Evolutionary conservation across 2,113 vertebrate genomes (phyloP).

Genomic region (Tachysurus vachellii): DNA sequence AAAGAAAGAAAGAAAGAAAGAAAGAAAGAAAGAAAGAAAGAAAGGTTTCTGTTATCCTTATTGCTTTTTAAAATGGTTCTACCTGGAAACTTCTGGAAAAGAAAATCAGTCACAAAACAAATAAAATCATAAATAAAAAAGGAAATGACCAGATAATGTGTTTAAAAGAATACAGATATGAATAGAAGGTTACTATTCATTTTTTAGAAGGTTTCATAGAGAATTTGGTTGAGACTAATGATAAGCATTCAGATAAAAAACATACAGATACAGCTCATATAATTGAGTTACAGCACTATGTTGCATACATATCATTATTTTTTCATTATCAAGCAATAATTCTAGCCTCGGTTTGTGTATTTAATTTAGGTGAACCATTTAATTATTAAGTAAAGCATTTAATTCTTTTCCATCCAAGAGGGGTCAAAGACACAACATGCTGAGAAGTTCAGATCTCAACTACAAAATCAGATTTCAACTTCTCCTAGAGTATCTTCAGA

Average conservation of each 20-base stretch:
- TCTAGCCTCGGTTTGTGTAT: background rate
- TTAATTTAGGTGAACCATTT: too few relatives aligned
- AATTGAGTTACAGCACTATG: background rate
- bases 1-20: background rate
- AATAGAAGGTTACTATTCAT: background rate
- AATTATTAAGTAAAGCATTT: too few relatives aligned
- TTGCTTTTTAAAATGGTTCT: background rate
- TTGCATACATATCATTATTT: background rate
- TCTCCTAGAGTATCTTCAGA: too few relatives aligned
- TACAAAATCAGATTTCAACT: too few relatives aligned
- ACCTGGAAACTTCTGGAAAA: background rate
- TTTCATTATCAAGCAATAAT: background rate
- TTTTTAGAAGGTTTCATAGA: background rate
- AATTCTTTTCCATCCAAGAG: too few relatives aligned
- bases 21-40: too few relatives aligned
- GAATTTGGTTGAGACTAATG: background rate
- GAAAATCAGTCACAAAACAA: background rate
- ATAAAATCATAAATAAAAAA: background rate
- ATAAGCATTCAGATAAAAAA: background rate
- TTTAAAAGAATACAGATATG: background rate
- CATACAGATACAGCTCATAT: background rate
- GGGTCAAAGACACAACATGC: background rate
- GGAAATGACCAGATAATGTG: background rate
- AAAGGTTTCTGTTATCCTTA: background rate
- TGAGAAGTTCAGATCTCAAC: background rate